These are phyloP conservation scores for Xenopus borealis DNA, from an alignment of 2,113 vertebrate genomes.

Conservation along the genomic window DNA sequence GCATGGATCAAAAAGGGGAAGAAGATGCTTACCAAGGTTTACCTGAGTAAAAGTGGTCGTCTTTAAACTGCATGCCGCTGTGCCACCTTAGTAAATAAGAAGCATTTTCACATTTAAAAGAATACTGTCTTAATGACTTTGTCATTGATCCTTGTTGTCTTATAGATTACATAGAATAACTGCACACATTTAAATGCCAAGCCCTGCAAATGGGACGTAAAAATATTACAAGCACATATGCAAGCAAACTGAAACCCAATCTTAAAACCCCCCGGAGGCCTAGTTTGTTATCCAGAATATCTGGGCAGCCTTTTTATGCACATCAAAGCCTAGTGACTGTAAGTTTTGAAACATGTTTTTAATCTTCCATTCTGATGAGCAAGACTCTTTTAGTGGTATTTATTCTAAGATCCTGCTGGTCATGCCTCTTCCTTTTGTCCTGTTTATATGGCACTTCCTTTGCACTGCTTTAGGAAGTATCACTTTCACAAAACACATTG, in stretches of 20 bases:
- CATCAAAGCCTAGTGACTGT: conserved; percentile 64
- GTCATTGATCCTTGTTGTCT: too few species aligned
- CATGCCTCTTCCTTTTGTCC: conserved; percentile 71
- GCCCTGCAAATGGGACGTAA: neutral
- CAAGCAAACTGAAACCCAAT: conserved; percentile 24
- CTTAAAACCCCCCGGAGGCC: too few species aligned
- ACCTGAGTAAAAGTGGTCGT: too few species aligned
- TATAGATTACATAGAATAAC: too few species aligned
- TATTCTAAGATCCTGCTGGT: conserved; percentile 67
- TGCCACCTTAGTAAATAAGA: too few species aligned
- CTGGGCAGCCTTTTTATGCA: conserved; percentile 37
- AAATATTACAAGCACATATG: conserved; percentile 9
- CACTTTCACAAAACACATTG: conserved; percentile 58
- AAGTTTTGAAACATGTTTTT: conserved; percentile 69
- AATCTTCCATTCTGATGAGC: conserved; percentile 67
- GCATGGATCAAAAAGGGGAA: too few species aligned
- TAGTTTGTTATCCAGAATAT: conserved; percentile 6
- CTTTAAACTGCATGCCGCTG: too few species aligned
- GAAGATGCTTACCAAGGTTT: too few species aligned
- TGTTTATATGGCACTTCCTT: conserved; percentile 61
- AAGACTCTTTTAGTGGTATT: conserved; percentile 43
- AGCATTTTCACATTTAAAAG: too few species aligned
- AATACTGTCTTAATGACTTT: too few species aligned
- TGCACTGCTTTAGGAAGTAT: conserved; percentile 58
- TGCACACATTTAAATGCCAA: too few species aligned